Base-by-base conservation (phyloP, 2,888 invertebrate genomes). In the Stenodera caucasica region DNA sequence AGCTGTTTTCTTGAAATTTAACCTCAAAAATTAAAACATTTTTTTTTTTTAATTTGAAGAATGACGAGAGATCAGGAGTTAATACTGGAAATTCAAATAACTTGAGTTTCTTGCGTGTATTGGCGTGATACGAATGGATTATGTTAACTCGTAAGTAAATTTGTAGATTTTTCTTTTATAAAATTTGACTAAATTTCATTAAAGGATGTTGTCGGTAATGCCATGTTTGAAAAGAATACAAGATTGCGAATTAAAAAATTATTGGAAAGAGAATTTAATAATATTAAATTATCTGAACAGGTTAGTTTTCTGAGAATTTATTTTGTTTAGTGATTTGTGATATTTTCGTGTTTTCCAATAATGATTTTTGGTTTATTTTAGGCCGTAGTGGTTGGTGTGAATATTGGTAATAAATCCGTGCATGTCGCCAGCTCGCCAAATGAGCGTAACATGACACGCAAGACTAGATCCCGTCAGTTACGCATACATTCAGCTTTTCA, bases 401-500 rank as follows among this genome's bases (percentile, higher is more conserved):
- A 30, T 57, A 49, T 53, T 29, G 26, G n/a, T 53, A 51, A 18
- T 30, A 32, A 9, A 45, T 32, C 49, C 11, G 29, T 53, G 15
- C 35, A n/a, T 12, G 23, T 37, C 21, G 33, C 29, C 35, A 40
- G 57, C 49, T 57, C 65, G 50, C 55, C 58, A 50, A 69, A 74
- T 63, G 72, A 70, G 66, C 67, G 68, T 69, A 75, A 66, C 65
- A 75, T 77, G 75, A 75, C 75, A 54, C 75, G 75, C 53, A 78
- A 78, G 72, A 77, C 79, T 50, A 70, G 77, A 63, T 69, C 70
- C 57, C 65, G 76, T 60, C 72, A 75, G 55, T 73, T 75, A 62
- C 72, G 77, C 63, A 72, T 77, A 64, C 75, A 74, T 65, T 71
- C 73, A 50, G 80, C 83, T 66, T 85, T 84, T 49, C 77, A 78